Evolutionary conservation across 2,888 invertebrate genomes (phyloP), one percentile per base, ranked within the genome.

Genomic region (Strigamia crassipes): DNA sequence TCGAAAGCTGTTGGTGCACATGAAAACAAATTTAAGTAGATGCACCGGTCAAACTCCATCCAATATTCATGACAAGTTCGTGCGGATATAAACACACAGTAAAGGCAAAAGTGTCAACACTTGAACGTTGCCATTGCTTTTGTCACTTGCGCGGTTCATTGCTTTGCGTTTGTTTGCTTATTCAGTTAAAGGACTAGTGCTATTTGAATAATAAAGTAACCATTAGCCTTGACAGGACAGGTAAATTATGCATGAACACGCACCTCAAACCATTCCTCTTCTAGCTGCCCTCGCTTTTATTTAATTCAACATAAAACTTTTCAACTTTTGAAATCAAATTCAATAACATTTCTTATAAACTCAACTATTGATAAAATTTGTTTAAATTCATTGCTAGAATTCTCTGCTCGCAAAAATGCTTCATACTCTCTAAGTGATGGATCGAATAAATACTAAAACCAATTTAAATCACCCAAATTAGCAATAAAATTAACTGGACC

Each of bases 231-330:
- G 73, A 73, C 73, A 73, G 73, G 61, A 5, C 73, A 23, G 31
- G 73, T 73, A 73, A 73, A 73, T 73, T 73, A 73, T 73, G 73
- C 73, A 73, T 73, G 73, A 73, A 73, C 73, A 73, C 73, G 73
- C 73, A 73, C 73, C 73, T 73, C 27, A 31, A 73, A 73, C 31
- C 27, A 15, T 23, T 10, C 31, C 12, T 73, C 73, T 23, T 73
- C 31, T 31, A 10, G n/a, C 13, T 73, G 23, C 13, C 23, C 23
- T 73, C 27, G 73, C 12, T 10, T 73, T 73, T 73, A 73, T 73
- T 73, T 73, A 73, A 73, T 73, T 31, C 73, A 73, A 73, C 73
- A 31, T 73, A 27, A 73, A 73, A 73, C 12, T 27, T 73, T 66
- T n/a, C 0, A 73, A 73, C 73, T 73, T 73, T 73, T 12, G 13